phyloP scores from a whole-genome alignment of 2,113 vertebrate genomes.

The Hystrix brachyura region DNA sequence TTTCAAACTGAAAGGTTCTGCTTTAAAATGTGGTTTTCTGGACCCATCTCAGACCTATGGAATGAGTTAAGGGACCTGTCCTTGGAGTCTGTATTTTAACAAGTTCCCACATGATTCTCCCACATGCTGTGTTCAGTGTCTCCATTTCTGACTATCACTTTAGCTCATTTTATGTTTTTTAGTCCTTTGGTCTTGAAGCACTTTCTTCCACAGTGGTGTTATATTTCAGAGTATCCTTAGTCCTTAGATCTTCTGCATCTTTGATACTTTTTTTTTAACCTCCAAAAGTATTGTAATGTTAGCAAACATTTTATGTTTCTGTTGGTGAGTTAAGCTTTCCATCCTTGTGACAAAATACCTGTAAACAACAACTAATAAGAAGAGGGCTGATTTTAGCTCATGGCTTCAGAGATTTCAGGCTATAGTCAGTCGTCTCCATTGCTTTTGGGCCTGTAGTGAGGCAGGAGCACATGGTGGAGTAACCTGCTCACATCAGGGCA shows the following conservation, averaged over 20 bases:
- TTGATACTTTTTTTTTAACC: background rate
- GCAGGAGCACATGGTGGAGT: background rate
- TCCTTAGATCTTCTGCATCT: background rate
- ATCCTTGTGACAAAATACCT: background rate
- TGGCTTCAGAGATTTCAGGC: no score
- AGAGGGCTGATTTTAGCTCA: no score
- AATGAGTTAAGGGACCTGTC: background rate
- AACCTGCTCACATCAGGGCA: background rate
- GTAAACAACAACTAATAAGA: background rate
- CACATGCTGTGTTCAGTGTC: no score
- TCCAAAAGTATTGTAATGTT: background rate
- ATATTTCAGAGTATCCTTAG: background rate
- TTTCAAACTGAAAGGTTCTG: background rate
- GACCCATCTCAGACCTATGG: background rate
- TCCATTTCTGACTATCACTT: background rate
- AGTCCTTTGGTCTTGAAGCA: background rate
- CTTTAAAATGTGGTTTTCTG: slow-evolving; percentile 21
- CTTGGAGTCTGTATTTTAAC: background rate
- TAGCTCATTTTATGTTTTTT: background rate
- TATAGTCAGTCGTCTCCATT: no score
- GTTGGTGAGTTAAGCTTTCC: background rate
- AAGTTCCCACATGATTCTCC: background rate
- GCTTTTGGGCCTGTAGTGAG: no score
- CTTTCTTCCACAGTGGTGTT: background rate
- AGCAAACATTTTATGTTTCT: background rate